Conservation (phyloP, 2,797 vertebrate genomes). For the Heterohyrax brucei region DNA sequence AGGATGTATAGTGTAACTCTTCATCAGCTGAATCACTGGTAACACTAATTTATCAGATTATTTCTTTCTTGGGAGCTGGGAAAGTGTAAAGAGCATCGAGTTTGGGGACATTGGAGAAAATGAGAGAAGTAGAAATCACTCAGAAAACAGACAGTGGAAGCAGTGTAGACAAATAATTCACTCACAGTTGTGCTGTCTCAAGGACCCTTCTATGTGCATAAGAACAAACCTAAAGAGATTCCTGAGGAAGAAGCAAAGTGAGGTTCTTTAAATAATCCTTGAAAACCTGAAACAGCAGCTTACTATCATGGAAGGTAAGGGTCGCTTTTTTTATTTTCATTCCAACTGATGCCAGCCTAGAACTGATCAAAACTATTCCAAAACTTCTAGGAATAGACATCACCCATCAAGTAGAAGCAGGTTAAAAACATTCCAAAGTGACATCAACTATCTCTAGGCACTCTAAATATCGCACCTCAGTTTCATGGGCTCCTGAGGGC, state of each 20-base stretch:
- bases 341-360: background rate
- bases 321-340: conserved; percentile 23
- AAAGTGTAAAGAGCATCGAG: background rate
- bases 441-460: conserved; percentile 27
- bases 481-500: background rate
- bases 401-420: background rate
- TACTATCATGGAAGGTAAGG: background rate
- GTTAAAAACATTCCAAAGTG: conserved; percentile 43
- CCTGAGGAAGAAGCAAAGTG: background rate
- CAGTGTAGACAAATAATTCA: background rate
- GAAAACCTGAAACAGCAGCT: background rate
- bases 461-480: conserved; percentile 51
- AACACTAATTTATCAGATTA: background rate
- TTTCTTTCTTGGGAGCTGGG: background rate
- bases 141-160: background rate
- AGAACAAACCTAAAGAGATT: background rate
- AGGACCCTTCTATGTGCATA: background rate
- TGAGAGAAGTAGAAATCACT: background rate
- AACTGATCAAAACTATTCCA: background rate
- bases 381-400: conserved; percentile 32
- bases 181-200: background rate
- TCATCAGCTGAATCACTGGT: background rate
- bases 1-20: background rate
- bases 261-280: background rate
- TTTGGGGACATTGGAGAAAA: background rate